These are phyloP conservation scores for Pseudococcus jackbeardsleyi DNA, from an alignment of 2,888 invertebrate genomes.

Conservation along the genomic window DNA sequence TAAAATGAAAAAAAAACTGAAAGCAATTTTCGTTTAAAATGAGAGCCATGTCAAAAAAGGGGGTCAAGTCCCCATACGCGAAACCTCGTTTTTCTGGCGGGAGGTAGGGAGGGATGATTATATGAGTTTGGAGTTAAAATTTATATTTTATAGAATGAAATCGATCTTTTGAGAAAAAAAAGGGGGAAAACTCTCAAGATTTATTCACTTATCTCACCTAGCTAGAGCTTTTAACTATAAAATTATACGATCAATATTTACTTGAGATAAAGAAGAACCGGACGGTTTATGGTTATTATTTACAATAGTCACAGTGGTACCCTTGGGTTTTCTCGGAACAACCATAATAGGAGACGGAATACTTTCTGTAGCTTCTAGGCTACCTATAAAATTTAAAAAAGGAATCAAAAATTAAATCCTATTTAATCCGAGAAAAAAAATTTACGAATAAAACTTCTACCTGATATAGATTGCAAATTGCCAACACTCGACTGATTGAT, in stretches of 20 bases:
- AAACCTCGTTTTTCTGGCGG: too few species aligned
- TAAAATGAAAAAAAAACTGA: too few species aligned
- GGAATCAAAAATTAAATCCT: neutral
- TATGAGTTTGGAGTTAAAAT: too few species aligned
- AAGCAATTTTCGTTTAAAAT: too few species aligned
- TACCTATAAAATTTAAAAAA: conserved; percentile 29
- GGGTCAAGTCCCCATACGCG: too few species aligned
- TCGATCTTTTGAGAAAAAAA: too few species aligned
- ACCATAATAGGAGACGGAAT: conserved; percentile 65
- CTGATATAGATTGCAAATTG: conserved; percentile 62
- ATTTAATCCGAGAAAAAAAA: neutral
- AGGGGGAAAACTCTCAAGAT: too few species aligned
- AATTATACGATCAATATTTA: conserved; percentile 65
- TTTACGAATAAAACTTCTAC: neutral
- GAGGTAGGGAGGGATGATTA: too few species aligned
- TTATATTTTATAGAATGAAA: too few species aligned
- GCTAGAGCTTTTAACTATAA: neutral
- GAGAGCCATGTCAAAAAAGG: too few species aligned
- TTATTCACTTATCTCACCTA: too few species aligned
- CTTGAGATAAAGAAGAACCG: conserved; percentile 68
- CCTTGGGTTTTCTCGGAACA: conserved; percentile 69
- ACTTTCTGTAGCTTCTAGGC: conserved; percentile 58
- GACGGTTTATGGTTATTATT: conserved; percentile 72
- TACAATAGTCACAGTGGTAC: conserved; percentile 84
- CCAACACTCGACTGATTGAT: conserved; percentile 66